Base-by-base conservation (phyloP, 30 jellyfish, hydroid and myxozoan species). In the Pseudorhiza aurosa region DNA sequence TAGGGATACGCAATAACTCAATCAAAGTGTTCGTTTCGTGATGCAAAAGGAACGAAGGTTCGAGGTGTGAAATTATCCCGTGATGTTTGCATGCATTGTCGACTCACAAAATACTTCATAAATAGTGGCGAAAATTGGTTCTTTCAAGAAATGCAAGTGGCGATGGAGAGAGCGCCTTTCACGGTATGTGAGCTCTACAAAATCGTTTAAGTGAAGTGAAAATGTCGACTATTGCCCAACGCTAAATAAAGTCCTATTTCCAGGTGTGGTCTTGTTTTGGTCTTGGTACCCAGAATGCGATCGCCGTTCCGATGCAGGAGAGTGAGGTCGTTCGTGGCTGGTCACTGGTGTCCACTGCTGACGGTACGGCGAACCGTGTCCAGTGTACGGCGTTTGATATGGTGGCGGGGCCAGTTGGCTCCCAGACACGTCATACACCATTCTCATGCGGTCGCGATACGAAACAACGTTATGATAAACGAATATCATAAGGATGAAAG, bases 271-370 rank as follows among this genome's bases (percentile, higher is more conserved):
- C 26, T 43, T 43, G 12, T 6, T 19, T 8, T 65, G 67, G 47
- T 27, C 68, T 47, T 40, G 7, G 29, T 68, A 68, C 22, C 47
- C 67, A 12, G 82, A 46, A 46, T 40, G 49, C 65, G 51, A 30
- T 9, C 82, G 82, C 9, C 82, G 27, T 43, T 68, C 82, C 6
- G 82, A 68, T 2, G 68, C 27, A 15, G 82, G 65, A 17, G 82
- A 68, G 68, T 22, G 18, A 1, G 65, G 53, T 24, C 68, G 27
- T 1, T 68, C 82, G 35, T 46, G 47, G 28, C 65, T 47, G 47
- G 27, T 25, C 0, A 27, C 24, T 22, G 65, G 82, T 4, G 82
- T 68, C 65, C 49, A 43, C 22, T 53, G 67, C 2, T 28, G 9
- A 18, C 27, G 72, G 49, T n/a, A 40, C 11, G 82, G 82, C 17